These are phyloP conservation scores for Monopterus albus DNA, from an alignment of 2,113 vertebrate genomes.

Conservation along the genomic window DNA sequence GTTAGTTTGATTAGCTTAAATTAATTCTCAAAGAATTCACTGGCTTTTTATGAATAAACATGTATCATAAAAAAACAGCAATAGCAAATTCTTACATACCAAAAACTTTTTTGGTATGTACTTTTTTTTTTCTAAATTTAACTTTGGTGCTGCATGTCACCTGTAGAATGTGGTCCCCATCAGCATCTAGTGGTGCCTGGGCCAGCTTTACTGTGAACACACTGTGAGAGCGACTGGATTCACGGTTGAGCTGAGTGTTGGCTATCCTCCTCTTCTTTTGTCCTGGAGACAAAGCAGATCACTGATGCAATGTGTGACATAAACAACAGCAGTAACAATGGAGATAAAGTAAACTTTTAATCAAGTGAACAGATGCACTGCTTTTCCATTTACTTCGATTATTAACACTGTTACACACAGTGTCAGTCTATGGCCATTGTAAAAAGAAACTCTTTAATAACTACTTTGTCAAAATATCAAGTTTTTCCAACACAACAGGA, in stretches of 20 bases:
- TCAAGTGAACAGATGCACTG: too few relatives aligned
- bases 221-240: constrained; percentile 96
- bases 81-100: too few relatives aligned
- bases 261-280: constrained; percentile 86
- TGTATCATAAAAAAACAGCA: neutral
- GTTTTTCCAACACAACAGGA: neutral
- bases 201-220: constrained; percentile 95
- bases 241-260: constrained; percentile 93
- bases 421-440: neutral
- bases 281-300: constrained; percentile 55
- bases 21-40: neutral
- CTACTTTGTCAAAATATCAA: neutral
- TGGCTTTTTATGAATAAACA: neutral
- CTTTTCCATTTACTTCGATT: neutral
- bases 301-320: neutral
- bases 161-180: constrained; percentile 95
- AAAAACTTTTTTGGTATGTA: too few relatives aligned
- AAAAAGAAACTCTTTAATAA: neutral
- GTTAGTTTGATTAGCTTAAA: neutral
- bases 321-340: neutral
- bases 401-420: neutral
- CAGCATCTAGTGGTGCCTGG: constrained; percentile 94
- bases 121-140: neutral
- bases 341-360: too few relatives aligned
- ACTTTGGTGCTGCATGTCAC: constrained; percentile 64